Percentiles rank a stretch among this genome's conserved stretches.
Evolutionary conservation across 2,113 vertebrate genomes (phyloP).

Genomic region (Papio anubis): DNA sequence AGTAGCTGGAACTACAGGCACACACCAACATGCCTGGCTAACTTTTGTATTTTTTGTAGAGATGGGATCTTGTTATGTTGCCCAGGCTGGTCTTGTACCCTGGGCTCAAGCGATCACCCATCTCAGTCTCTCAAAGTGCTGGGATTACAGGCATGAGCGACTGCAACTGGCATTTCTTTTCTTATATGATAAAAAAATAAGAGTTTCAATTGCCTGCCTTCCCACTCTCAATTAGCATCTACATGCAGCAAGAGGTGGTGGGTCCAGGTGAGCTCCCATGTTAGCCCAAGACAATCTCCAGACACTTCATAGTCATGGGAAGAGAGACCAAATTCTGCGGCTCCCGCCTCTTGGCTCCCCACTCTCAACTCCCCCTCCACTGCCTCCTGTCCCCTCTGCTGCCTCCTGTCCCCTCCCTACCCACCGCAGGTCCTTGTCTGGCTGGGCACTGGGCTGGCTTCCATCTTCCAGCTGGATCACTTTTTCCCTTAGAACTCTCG

Average conservation of each 20-base stretch:
- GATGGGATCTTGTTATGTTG: no score
- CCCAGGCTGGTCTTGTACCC: no score
- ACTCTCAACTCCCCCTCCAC: no score
- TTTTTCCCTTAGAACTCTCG: not conserved
- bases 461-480: not conserved
- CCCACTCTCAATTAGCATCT: no score
- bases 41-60: no score
- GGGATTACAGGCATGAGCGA: no score
- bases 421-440: rapidly evolving
- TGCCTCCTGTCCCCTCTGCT: rapidly evolving
- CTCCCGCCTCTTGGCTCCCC: not conserved
- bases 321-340: not conserved
- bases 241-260: not conserved
- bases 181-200: not conserved
- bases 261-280: not conserved
- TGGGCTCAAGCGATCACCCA: no score
- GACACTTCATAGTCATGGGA: no score
- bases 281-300: not conserved
- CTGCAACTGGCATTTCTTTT: not conserved
- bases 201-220: not conserved
- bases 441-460: not conserved
- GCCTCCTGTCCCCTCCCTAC: not conserved
- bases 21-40: no score
- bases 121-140: no score
- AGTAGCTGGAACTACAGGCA: no score